Evolutionary conservation across 1,140 invertebrate species (phyloP).

Genomic region (Drosophila eugracilis): DNA sequence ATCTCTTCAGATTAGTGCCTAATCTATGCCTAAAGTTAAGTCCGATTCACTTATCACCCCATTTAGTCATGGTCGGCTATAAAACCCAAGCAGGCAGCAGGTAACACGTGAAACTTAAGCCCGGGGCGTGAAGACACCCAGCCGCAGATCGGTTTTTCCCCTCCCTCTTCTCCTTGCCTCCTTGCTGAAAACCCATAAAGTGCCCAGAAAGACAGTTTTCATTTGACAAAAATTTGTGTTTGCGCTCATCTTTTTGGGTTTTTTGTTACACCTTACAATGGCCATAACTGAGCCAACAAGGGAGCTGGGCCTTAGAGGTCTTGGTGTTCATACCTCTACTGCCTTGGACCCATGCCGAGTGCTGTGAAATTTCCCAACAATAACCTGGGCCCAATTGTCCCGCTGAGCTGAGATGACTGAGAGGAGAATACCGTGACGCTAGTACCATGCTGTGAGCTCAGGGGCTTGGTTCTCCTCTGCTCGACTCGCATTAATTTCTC

Average conservation of each 20-base stretch:
- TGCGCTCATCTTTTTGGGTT: constrained; percentile 68
- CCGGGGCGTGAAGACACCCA: constrained; percentile 57
- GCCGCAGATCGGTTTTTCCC: constrained; percentile 30
- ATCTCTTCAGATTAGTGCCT: neutral
- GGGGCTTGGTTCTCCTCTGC: constrained; percentile 45
- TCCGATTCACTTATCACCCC: constrained; percentile 39
- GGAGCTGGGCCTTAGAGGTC: neutral
- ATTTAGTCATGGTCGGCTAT: constrained; percentile 40
- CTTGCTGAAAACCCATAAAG: constrained; percentile 37
- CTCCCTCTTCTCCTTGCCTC: constrained; percentile 20
- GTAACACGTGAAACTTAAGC: constrained; percentile 31
- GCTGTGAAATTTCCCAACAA: constrained; percentile 79
- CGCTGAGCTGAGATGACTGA: constrained; percentile 43
- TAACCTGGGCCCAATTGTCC: constrained; percentile 68
- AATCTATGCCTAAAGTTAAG: neutral
- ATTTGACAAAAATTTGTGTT: constrained; percentile 77
- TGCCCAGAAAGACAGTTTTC: constrained; percentile 61
- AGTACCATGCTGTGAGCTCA: constrained; percentile 57
- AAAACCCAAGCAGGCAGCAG: constrained; percentile 29
- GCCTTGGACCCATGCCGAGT: constrained; percentile 65
- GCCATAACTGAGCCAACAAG: constrained; percentile 8
- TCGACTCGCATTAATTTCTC: constrained; percentile 77
- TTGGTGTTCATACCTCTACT: neutral
- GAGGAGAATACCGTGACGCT: constrained; percentile 63
- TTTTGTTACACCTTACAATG: constrained; percentile 81